Percentiles rank a stretch among this genome's conserved stretches.
These are phyloP conservation scores for Enoplosus armatus DNA, from an alignment of 2,797 vertebrate species.

Conservation along the genomic window DNA sequence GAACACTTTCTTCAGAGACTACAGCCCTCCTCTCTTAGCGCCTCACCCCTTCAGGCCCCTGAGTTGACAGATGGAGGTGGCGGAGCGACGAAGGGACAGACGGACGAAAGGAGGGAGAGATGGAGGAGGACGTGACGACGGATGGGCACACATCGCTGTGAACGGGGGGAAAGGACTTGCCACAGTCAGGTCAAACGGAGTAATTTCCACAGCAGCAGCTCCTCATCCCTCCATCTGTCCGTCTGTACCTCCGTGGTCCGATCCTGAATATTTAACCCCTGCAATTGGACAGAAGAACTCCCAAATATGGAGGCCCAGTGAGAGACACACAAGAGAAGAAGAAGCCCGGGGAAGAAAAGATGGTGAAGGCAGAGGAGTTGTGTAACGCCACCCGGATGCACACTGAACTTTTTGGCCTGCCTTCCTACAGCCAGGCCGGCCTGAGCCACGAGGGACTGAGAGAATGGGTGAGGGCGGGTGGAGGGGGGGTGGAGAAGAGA, in stretches of 20 bases:
- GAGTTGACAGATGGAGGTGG: constrained; percentile 63
- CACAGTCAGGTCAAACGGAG: constrained; percentile 38
- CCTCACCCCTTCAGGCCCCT: constrained; percentile 53
- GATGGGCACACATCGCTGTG: constrained; percentile 12
- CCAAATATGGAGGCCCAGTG: constrained; percentile 33
- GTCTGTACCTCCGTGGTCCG: constrained; percentile 26
- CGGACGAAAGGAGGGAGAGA: constrained; percentile 67
- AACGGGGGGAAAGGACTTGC: constrained; percentile 58
- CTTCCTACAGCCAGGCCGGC: constrained; percentile 29
- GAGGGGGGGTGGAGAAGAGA: constrained; percentile 32
- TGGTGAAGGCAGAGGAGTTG: constrained; percentile 43
- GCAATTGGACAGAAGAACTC: constrained; percentile 46
- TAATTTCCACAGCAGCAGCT: constrained; percentile 32
- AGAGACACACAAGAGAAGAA: constrained; percentile 19
- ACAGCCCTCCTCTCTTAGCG: constrained; percentile 58
- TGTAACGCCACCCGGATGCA: constrained; percentile 58
- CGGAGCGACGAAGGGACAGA: constrained; percentile 48
- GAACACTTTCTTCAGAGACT: constrained; percentile 70
- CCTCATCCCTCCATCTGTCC: constrained; percentile 41
- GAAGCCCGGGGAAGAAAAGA: constrained; percentile 25
- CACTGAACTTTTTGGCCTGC: constrained; percentile 52
- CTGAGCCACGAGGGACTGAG: constrained; percentile 21
- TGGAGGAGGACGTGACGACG: constrained; percentile 62
- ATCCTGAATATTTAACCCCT: constrained; percentile 35
- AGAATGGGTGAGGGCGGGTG: constrained; percentile 26